phyloP scores from a whole-genome alignment of 2,113 vertebrate genomes.

The Euleptes europaea region DNA sequence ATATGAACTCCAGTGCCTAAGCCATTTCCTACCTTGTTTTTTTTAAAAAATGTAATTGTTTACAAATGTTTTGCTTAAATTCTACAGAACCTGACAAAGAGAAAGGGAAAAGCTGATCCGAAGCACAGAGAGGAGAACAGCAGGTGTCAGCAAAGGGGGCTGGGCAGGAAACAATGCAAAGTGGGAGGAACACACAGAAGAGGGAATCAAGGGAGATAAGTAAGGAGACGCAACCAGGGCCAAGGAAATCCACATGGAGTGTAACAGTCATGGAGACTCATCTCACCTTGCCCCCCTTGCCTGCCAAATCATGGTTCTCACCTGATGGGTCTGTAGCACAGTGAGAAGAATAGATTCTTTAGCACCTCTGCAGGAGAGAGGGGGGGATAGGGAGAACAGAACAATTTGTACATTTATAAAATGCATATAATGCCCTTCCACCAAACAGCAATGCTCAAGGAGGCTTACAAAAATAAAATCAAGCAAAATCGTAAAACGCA shows the following conservation, averaged over 20 bases:
- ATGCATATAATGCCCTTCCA: too few species aligned
- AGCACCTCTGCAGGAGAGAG: conserved; percentile 85
- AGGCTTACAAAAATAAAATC: too few species aligned
- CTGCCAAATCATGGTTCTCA: conserved; percentile 61
- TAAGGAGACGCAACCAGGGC: not conserved
- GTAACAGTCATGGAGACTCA: not conserved
- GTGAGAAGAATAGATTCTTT: conserved; percentile 93
- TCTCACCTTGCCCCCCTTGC: not conserved
- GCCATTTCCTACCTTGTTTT: not conserved
- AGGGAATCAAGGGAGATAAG: not conserved
- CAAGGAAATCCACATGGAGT: not conserved
- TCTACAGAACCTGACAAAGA: too few species aligned
- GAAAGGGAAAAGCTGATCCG: too few species aligned
- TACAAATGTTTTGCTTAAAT: too few species aligned
- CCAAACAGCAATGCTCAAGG: too few species aligned
- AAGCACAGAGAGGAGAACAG: too few species aligned
- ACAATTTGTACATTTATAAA: too few species aligned
- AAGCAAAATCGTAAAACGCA: too few species aligned
- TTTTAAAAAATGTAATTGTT: too few species aligned
- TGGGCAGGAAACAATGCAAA: not conserved
- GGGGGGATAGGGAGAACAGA: conserved; percentile 44
- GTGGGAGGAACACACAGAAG: not conserved
- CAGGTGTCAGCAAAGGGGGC: too few species aligned
- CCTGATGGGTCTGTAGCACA: conserved; percentile 95
- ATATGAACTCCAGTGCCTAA: not conserved